Evolutionary conservation across 1,140 invertebrate species (phyloP).

Genomic region (Drosophila carrolli): DNA sequence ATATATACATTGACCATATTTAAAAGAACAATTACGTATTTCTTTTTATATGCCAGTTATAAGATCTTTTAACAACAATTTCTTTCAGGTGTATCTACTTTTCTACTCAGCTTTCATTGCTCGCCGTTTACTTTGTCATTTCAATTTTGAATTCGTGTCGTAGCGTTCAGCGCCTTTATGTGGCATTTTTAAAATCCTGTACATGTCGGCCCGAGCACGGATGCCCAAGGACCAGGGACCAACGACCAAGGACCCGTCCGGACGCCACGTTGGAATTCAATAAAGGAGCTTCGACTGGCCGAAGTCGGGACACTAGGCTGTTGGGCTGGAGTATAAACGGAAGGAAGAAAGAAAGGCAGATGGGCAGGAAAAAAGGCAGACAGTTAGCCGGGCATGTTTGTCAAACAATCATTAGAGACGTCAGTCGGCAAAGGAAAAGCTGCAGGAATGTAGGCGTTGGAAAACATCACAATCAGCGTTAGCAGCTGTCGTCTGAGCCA

Average conservation of each 20-base stretch:
- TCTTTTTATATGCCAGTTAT: too few species aligned
- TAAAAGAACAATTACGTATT: too few species aligned
- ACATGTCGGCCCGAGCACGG: slow-evolving; percentile 62
- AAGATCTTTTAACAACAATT: background rate
- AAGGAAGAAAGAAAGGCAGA: background rate
- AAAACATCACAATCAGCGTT: slow-evolving; percentile 72
- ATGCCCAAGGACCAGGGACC: slow-evolving; percentile 24
- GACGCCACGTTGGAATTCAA: slow-evolving; percentile 66
- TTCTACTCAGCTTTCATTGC: slow-evolving; percentile 11
- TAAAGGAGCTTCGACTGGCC: slow-evolving; percentile 55
- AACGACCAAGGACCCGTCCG: slow-evolving; percentile 23
- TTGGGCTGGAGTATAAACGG: background rate
- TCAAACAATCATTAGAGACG: slow-evolving; percentile 80
- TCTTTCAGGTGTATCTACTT: slow-evolving; percentile 18
- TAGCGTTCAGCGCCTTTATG: slow-evolving; percentile 63
- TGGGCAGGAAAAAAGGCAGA: slow-evolving; percentile 28
- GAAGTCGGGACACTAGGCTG: slow-evolving; percentile 5
- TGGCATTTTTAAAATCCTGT: slow-evolving; percentile 79
- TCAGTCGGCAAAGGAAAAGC: slow-evolving; percentile 33
- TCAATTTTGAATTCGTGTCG: slow-evolving; percentile 78
- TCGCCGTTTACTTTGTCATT: slow-evolving; percentile 69
- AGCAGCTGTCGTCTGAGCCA: slow-evolving; percentile 43
- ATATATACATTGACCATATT: too few species aligned
- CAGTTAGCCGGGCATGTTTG: slow-evolving; percentile 58
- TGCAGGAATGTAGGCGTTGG: slow-evolving; percentile 40